Evolutionary conservation across 2,888 invertebrate genomes (phyloP), one percentile per base, ranked within the genome.

Genomic region (Cryptus viduatorius): DNA sequence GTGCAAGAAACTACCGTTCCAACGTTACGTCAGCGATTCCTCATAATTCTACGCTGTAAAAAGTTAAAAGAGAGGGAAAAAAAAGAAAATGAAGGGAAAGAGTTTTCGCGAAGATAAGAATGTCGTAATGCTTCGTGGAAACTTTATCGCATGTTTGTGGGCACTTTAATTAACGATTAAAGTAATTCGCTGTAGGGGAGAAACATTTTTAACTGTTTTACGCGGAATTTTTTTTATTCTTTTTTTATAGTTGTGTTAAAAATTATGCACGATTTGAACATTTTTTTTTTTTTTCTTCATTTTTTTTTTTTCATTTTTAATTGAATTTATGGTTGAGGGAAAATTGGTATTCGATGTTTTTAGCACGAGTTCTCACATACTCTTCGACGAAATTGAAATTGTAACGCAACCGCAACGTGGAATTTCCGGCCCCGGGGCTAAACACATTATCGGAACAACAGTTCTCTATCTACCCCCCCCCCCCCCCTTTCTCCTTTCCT

Each of bases 361-460:
- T 16, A 7, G 53, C 16, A 14, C 31, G 29, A 31, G 29, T 61
- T 14, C 31, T 61, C 61, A 29, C 24, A 14, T 44, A 14, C 4
- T 1, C 8, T 68, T 68, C 29, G 48, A 71, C 24, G 42, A 42
- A 71, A 71, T 42, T 56, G 3, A 71, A 71, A 56, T 42, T 56
- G 42, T 12, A 42, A 71, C 37, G 12, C 10, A 31, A 61, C 61
- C 61, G 19, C 71, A 53, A 16, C 7, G 12, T 19, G 71, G 42
- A 56, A 56, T 71, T 71, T 42, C 24, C 42, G 71, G 56, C 8
- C 53, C 29, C 31, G 53, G 5, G 56, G 56, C 12, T 37, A 56
- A 56, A 71, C 71, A 42, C 56, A 68, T 73, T 61, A 61, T 73
- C n/a, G 46, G 19, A 73, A 31, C 46, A 46, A 29, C 19, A 48